Evolutionary conservation across 2,797 vertebrate species (phyloP), one percentile per base, ranked within the genome.

Genomic region (Aselliscus stoliczkanus): DNA sequence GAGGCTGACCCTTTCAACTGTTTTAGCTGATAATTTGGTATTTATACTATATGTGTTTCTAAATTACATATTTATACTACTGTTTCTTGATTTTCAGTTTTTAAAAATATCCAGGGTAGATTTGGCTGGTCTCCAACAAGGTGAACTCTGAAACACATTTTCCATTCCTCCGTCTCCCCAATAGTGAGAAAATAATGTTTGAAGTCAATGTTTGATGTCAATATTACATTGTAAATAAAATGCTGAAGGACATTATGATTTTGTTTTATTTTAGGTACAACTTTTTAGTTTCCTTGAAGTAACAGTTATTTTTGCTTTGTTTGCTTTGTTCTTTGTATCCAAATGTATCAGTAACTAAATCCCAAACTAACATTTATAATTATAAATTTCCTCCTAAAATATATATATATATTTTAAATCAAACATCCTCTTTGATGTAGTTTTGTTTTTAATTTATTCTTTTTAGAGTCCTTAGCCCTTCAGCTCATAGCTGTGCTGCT

Each of bases 21-120:
- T 64, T 77, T 42, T 25, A 17, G 31, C 12, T 69, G 37, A 37
- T 73, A 52, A 60, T 91, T 79, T 88, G 14, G 7, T 42, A 95
- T 73, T 88, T 72, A n/a, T 31, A 37, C 12, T 27, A 23, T 7
- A 44, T 87, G 29, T 47, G 29, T 47, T 89, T 88, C 17, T 69
- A 79, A 93, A 79, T 87, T 77, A 39, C 9, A 20, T 75, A 60
- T 58, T 86, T 84, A 54, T 3, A n/a, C 7, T 72, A 42, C 37
- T 90, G 47, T 76, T 88, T 92, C 56, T 73, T 93, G 25, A n/a
- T 80, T 92, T 94, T 88, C 1, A n/a, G 8, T 73, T 84, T 92
- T 80, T 50, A 23, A 62, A 95, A 91, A 67, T 70, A 60, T 60
- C 13, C 42, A 58, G 2, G 47, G 27, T 60, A 11, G 27, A 47